Conservation (phyloP, 2,797 vertebrate species). For the Acanthurus tractus region DNA sequence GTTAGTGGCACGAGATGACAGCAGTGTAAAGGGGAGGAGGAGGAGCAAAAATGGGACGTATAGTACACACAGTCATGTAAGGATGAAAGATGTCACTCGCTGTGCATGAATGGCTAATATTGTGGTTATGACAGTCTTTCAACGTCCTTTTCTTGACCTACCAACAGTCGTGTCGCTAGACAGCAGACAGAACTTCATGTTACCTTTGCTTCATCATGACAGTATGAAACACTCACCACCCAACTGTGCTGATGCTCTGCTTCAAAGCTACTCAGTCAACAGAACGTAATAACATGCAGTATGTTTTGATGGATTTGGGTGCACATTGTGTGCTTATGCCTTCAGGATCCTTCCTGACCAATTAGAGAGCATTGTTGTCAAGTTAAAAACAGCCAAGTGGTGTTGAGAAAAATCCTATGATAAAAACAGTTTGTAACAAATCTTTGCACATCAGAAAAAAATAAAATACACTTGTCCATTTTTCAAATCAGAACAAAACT, state of each 20-base stretch:
- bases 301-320: constrained; percentile 30
- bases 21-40: neutral
- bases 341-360: constrained; percentile 32
- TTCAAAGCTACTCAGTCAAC: constrained; percentile 56
- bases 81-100: constrained; percentile 15
- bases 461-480: neutral
- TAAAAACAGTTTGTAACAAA: neutral
- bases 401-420: neutral
- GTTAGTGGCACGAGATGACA: constrained; percentile 29
- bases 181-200: constrained; percentile 17
- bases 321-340: constrained; percentile 9
- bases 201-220: constrained; percentile 20
- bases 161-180: constrained; percentile 14
- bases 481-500: neutral
- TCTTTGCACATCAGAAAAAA: neutral
- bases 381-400: constrained; percentile 5
- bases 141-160: constrained; percentile 14
- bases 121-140: constrained; percentile 6
- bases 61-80: neutral
- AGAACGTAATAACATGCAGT: constrained; percentile 41
- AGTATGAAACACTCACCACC: constrained; percentile 16
- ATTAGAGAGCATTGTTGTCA: constrained; percentile 25
- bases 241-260: constrained; percentile 6
- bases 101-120: constrained; percentile 5
- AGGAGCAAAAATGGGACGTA: constrained; percentile 1